Base-by-base conservation (phyloP, 1,140 invertebrate species). In the Brachionus plicatilis region DNA sequence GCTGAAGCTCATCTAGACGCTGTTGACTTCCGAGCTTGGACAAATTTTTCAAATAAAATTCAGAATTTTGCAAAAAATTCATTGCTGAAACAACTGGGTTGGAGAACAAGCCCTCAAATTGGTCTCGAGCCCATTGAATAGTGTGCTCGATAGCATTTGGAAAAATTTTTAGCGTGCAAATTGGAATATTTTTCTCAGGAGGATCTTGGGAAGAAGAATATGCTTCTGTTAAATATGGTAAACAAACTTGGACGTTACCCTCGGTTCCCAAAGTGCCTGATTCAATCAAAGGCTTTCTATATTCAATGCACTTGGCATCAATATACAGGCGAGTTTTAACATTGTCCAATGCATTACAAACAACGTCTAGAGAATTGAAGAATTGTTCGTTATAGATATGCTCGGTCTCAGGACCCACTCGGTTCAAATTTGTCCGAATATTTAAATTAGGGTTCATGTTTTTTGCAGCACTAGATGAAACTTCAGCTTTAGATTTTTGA, bases 71-170 rank as follows among this genome's bases (percentile, higher is more conserved):
- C 47, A 98, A 91, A 88, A 95, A 99, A 87, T 95, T 94, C 9
- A 94, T 93, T 0, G 95, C 96, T 88, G 95, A 96, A 89, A 97
- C 95, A 3, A 95, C 94, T 0, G 93, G 92, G 87, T 97, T 94
- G 60, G 92, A 93, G 90, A 98, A 99, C 33, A 97, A 90, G 0
- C 96, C 96, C 90, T 98, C 96, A 90, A 99, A 99, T 88, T 93
- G 93, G 88, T 99, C 96, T 45, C 97, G 91, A 0, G 97, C 97
- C 97, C 97, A 99, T 89, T 97, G 96, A 76, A 99, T 89, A 14
- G 97, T 99, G 88, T 99, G 97, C 90, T 99, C 96, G 88, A 99
- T 99, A 12, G 96, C 95, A 90, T 99, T 98, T 0, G 97, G 97
- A 91, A 99, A 99, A 90, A 99, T 99, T 89, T 98, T 99, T 79